Percentiles rank a stretch among this genome's conserved stretches.
phyloP scores from a whole-genome alignment of 2,888 invertebrate genomes.

The Cepaea hortensis region DNA sequence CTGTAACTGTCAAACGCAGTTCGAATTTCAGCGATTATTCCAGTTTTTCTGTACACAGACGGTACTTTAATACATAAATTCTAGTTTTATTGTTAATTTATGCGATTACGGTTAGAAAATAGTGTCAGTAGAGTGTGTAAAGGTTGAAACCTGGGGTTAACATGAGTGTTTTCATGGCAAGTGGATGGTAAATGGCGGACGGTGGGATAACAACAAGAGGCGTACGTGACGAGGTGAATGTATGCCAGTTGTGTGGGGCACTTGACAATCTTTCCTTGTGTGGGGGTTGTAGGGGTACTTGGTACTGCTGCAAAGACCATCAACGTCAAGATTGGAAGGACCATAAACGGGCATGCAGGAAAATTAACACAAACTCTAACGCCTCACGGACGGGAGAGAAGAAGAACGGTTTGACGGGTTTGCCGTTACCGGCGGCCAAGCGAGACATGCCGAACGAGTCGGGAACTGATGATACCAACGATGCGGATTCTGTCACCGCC shows the following conservation, averaged over 20 bases:
- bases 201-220: conserved; percentile 42
- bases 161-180: conserved; percentile 14
- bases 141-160: background rate
- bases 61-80: too few species aligned
- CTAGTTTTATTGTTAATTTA: background rate
- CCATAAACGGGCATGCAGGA: conserved; percentile 60
- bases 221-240: conserved; percentile 57
- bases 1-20: background rate
- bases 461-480: background rate
- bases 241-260: conserved; percentile 70
- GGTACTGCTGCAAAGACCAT: conserved; percentile 73
- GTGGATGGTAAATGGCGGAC: conserved; percentile 32
- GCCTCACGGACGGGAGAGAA: conserved; percentile 31
- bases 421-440: background rate
- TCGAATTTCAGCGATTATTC: background rate
- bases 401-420: background rate
- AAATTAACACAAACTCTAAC: background rate
- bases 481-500: conserved; percentile 4
- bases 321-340: conserved; percentile 70
- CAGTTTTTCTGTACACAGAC: background rate
- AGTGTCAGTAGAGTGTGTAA: too few species aligned
- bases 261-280: conserved; percentile 69
- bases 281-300: conserved; percentile 66
- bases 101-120: background rate
- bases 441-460: conserved; percentile 3